A percentile compares a stretch with the other conserved stretches of the same genome.
phyloP scores from a whole-genome alignment of 2,797 vertebrate genomes.

The Sternotherus odoratus region DNA sequence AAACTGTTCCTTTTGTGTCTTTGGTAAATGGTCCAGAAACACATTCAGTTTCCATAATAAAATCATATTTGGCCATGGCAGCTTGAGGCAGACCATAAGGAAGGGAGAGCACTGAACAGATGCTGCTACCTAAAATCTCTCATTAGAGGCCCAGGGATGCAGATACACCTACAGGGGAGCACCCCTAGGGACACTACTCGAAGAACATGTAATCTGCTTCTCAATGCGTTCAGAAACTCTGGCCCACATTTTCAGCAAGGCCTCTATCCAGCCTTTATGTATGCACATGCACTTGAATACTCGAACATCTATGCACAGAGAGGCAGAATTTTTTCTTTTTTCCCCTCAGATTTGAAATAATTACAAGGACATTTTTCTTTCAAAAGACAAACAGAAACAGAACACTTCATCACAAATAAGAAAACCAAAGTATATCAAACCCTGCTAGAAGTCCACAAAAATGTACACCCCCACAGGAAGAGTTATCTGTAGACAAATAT shows the following conservation, averaged over 20 bases:
- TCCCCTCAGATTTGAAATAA: fast-evolving
- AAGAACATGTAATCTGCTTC: not conserved
- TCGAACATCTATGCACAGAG: not conserved
- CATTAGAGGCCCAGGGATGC: too few species aligned
- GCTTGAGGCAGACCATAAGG: too few species aligned
- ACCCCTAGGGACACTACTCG: too few species aligned
- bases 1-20: too few species aligned
- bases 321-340: not conserved
- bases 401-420: not conserved
- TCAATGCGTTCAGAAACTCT: not conserved
- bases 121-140: too few species aligned
- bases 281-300: not conserved
- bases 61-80: too few species aligned
- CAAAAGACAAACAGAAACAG: not conserved
- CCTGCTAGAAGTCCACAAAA: not conserved
- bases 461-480: not conserved
- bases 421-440: not conserved
- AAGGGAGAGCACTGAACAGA: too few species aligned
- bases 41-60: too few species aligned
- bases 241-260: not conserved
- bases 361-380: fast-evolving
- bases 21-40: too few species aligned
- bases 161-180: too few species aligned
- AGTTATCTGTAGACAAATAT: not conserved
- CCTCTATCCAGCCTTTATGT: fast-evolving